Evolutionary conservation across 92 coral and sea anemone species (phyloP).

Genomic region (Phymanthus crucifer): DNA sequence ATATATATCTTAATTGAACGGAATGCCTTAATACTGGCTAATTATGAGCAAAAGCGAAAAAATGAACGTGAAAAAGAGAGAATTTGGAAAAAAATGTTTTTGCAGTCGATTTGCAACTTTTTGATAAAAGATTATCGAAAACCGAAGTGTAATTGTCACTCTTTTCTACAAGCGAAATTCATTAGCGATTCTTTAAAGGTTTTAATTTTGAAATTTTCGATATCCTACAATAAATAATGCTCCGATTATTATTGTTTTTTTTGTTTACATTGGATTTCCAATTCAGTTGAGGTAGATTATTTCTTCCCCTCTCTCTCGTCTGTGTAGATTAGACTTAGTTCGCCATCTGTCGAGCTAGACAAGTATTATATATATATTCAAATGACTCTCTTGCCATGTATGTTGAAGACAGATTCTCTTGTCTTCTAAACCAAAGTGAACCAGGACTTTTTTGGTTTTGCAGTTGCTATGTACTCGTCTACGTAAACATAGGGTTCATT

Average conservation of each 20-base stretch:
- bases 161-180: background rate
- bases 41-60: background rate
- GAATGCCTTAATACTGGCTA: background rate
- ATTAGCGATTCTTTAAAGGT: background rate
- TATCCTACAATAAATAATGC: background rate
- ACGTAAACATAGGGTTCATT: background rate
- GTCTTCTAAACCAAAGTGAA: background rate
- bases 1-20: background rate
- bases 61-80: background rate
- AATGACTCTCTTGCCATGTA: background rate
- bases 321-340: background rate
- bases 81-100: background rate
- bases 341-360: background rate
- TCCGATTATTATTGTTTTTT: background rate
- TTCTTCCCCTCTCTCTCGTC: background rate
- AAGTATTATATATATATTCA: background rate
- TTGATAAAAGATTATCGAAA: background rate
- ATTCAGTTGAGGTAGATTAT: background rate
- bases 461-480: background rate
- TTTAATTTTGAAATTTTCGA: background rate
- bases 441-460: background rate
- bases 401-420: background rate
- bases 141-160: background rate
- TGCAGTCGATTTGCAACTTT: background rate
- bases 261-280: background rate